These are phyloP conservation scores for Tenthredo livida DNA, from an alignment of 2,888 invertebrate genomes.

Conservation along the genomic window DNA sequence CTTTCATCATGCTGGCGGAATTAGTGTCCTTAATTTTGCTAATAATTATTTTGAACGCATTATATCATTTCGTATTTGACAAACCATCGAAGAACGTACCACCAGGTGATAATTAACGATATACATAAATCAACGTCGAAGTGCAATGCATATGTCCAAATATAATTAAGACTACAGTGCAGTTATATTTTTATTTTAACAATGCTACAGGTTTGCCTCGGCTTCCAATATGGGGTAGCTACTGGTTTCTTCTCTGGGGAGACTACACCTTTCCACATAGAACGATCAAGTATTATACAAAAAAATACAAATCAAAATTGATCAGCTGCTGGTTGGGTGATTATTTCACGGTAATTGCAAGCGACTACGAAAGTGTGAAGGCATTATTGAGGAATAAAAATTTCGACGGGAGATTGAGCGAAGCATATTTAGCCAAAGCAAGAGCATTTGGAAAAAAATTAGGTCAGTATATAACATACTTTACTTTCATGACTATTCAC, in stretches of 20 bases:
- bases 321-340: constrained; percentile 82
- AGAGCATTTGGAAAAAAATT: constrained; percentile 81
- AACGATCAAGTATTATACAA: constrained; percentile 79
- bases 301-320: constrained; percentile 82
- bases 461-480: constrained; percentile 70
- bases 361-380: constrained; percentile 80
- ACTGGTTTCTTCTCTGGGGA: constrained; percentile 81
- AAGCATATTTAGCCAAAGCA: constrained; percentile 78
- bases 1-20: not conserved
- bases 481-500: not conserved
- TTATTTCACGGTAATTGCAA: constrained; percentile 79
- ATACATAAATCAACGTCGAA: too few relatives aligned
- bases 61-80: constrained; percentile 60
- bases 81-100: constrained; percentile 80
- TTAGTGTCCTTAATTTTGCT: constrained; percentile 18
- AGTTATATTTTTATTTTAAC: not conserved
- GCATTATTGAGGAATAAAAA: constrained; percentile 82
- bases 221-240: constrained; percentile 83
- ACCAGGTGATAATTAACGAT: too few relatives aligned
- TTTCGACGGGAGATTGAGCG: constrained; percentile 82
- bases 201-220: constrained; percentile 77
- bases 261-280: constrained; percentile 80
- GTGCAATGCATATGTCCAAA: too few relatives aligned
- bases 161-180: too few relatives aligned
- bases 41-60: constrained; percentile 57